Percentiles rank a stretch among this genome's conserved stretches.
Evolutionary conservation across 2,888 invertebrate genomes (phyloP).

Genomic region (Hydraecia micacea): DNA sequence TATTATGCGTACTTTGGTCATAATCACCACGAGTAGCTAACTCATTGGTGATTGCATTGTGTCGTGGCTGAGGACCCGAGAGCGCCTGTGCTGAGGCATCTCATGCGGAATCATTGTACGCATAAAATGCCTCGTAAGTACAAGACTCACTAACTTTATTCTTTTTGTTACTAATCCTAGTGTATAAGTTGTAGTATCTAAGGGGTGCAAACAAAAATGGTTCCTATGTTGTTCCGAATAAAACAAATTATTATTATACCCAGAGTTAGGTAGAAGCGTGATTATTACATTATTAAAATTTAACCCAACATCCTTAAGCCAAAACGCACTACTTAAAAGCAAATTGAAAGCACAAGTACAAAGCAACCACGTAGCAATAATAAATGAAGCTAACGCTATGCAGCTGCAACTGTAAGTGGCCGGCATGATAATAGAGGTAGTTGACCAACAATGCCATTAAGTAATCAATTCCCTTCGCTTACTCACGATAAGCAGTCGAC

Average conservation of each 20-base stretch:
- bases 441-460: conserved; percentile 61
- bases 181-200: too few relatives aligned
- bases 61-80: too few relatives aligned
- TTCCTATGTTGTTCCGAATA: too few relatives aligned
- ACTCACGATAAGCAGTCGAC: conserved; percentile 53
- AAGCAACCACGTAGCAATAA: conserved; percentile 27
- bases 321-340: background rate
- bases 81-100: too few relatives aligned
- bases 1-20: background rate
- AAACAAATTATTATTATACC: too few relatives aligned
- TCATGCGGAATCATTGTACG: too few relatives aligned
- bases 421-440: conserved; percentile 53
- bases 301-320: background rate
- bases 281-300: background rate
- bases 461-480: conserved; percentile 60
- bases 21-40: background rate
- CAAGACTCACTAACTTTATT: too few relatives aligned
- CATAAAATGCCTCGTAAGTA: too few relatives aligned
- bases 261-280: too few relatives aligned
- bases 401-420: conserved; percentile 48
- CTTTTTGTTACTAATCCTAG: too few relatives aligned
- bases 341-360: conserved; percentile 27
- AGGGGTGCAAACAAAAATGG: too few relatives aligned
- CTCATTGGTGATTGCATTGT: background rate
- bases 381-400: conserved; percentile 39